Evolutionary conservation across 2,888 invertebrate genomes (phyloP).

Genomic region (Argyra leucocephala): DNA sequence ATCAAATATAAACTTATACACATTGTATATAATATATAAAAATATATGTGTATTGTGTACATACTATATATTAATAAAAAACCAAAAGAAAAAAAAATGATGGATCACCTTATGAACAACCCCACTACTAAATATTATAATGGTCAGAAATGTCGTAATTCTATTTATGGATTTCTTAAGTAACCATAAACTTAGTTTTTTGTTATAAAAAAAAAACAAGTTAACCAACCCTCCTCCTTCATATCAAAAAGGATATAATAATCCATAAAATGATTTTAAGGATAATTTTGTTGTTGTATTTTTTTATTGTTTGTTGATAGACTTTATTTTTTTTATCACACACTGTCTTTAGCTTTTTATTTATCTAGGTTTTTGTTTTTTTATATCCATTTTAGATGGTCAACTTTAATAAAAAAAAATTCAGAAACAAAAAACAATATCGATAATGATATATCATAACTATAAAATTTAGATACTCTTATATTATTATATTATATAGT

Average conservation of each 20-base stretch:
- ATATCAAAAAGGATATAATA: too few species aligned
- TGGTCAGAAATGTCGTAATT: not conserved
- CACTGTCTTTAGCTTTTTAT: too few species aligned
- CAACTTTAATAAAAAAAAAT: not conserved
- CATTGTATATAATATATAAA: too few species aligned
- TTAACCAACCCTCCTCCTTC: too few species aligned
- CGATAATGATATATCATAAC: not conserved
- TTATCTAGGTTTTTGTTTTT: not conserved
- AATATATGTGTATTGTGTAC: not conserved
- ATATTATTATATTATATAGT: not conserved
- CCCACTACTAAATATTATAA: not conserved
- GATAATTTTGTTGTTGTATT: too few species aligned
- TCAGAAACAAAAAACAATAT: not conserved
- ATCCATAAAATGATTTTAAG: too few species aligned
- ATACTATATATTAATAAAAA: too few species aligned
- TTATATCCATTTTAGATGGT: not conserved
- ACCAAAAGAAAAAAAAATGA: constrained; percentile 4
- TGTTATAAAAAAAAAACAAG: too few species aligned
- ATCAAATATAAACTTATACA: too few species aligned
- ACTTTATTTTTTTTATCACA: too few species aligned
- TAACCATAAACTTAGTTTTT: not conserved
- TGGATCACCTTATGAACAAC: not conserved
- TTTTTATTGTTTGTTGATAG: too few species aligned
- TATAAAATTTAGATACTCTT: not conserved
- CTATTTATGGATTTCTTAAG: not conserved